Evolutionary conservation across 2,113 vertebrate genomes (phyloP), one percentile per base, ranked within the genome.

Genomic region (Triplophysa siluroides): DNA sequence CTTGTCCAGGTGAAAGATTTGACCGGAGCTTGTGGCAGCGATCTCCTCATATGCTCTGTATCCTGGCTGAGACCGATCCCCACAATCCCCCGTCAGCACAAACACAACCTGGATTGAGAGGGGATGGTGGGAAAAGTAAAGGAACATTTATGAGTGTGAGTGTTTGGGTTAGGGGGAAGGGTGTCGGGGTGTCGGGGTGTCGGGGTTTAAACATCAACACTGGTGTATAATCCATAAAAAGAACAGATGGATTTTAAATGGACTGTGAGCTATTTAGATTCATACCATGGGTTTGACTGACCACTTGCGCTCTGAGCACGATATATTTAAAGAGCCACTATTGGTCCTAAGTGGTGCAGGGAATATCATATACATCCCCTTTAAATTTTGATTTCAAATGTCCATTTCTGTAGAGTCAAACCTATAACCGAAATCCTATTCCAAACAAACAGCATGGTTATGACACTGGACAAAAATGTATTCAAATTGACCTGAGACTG

Each of bases 1-100:
- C 88, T 97, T 98, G 90, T 95, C 95, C 91, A 98, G 87, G 89
- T 98, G 96, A 89, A 98, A 97, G 84, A 98, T 95, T 86, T 98
- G 96, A 68, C 96, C 96, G 0, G 96, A 97, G 81, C 96, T 97
- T 78, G 93, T 93, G 83, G 96, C 94, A 0, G 96, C 96, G 0
- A 98, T 95, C 88, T 97, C 96, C 89, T 98, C 96, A 0, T 95
- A 98, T 1, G 90, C 95, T 16, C 90, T 92, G 91, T 98, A 98
- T 65, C 96, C 96, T 0, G 96, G 96, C 81, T 98, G 96, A 65
- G 93, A 94, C 64, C 95, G 95, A 90, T 98, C 95, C 2, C 96
- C 96, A 1, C 96, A 98, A 90, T 98, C 96, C 16, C 96, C 96
- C 0, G 96, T 98, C 91, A 98, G 86, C 88, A 98, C 96, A 0